These are phyloP conservation scores for Zaprionus lachaisei DNA, from an alignment of 1,140 invertebrate species.

Conservation along the genomic window DNA sequence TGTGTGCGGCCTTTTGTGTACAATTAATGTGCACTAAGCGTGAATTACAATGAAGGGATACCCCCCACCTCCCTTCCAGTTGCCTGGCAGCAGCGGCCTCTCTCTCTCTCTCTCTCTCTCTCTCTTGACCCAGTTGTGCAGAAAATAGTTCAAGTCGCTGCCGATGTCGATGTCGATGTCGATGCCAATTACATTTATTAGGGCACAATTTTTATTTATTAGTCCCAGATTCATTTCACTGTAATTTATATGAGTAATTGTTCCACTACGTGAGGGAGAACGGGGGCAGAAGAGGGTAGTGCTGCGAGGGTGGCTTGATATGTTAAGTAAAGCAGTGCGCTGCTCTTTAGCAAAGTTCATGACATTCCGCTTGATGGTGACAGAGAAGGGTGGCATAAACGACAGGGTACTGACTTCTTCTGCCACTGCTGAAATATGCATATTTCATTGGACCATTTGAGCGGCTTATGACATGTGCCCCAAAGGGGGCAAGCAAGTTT, in stretches of 20 bases:
- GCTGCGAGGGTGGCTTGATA: neutral
- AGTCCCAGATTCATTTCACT: constrained; percentile 67
- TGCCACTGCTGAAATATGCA: constrained; percentile 67
- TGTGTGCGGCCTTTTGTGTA: constrained; percentile 52
- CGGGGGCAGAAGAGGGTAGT: neutral
- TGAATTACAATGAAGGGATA: constrained; percentile 62
- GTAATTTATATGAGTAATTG: constrained; percentile 80
- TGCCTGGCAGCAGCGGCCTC: constrained; percentile 33
- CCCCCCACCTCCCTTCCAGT: constrained; percentile 19
- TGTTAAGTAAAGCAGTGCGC: neutral
- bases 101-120: constrained; percentile 3
- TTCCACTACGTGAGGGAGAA: neutral
- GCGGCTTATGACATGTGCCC: constrained; percentile 57
- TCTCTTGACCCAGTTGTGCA: constrained; percentile 65
- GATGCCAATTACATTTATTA: constrained; percentile 78
- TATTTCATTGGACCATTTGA: constrained; percentile 73
- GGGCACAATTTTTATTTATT: constrained; percentile 74
- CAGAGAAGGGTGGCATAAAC: no score
- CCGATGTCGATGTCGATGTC: constrained; percentile 44
- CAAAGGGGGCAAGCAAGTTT: constrained; percentile 35
- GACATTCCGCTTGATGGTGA: constrained; percentile 19
- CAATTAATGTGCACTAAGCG: constrained; percentile 79
- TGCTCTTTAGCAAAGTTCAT: constrained; percentile 25
- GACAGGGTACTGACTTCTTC: constrained; percentile 6
- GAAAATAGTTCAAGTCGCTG: constrained; percentile 53